phyloP scores from a whole-genome alignment of 2,888 invertebrate genomes.

The Mechanitis messenoides region DNA sequence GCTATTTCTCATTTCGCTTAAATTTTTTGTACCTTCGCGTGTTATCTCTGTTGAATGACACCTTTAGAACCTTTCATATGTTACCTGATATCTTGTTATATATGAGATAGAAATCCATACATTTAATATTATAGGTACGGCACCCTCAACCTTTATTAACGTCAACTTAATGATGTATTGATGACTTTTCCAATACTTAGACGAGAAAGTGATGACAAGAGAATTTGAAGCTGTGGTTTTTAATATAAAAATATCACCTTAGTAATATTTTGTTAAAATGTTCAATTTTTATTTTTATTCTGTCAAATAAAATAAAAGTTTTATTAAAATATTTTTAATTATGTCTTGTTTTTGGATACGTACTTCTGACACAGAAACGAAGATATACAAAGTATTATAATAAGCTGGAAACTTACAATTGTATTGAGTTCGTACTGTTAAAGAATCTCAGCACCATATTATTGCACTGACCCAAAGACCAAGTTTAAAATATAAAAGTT shows the following conservation, averaged over 20 bases:
- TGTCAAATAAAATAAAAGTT: too few relatives aligned
- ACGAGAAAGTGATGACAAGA: conserved; percentile 2
- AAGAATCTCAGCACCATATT: not conserved
- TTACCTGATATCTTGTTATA: not conserved
- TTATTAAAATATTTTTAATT: too few relatives aligned
- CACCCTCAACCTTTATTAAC: not conserved
- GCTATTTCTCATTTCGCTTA: too few relatives aligned
- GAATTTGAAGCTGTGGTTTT: not conserved
- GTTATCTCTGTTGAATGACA: not conserved
- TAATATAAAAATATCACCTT: not conserved
- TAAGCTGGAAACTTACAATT: too few relatives aligned
- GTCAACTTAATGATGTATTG: conserved; percentile 17
- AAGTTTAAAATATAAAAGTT: not conserved
- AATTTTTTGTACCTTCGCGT: not conserved
- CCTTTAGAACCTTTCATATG: not conserved
- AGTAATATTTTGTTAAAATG: too few relatives aligned
- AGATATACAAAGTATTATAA: too few relatives aligned
- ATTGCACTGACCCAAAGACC: not conserved
- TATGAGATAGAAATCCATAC: not conserved
- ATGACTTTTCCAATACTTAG: conserved; percentile 16
- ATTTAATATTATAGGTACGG: not conserved
- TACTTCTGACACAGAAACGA: too few relatives aligned
- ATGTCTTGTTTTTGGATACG: too few relatives aligned
- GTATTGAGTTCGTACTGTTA: not conserved
- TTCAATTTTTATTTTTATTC: too few relatives aligned